Base-by-base conservation (phyloP, 1,140 invertebrate species). In the Anastrepha ludens region DNA sequence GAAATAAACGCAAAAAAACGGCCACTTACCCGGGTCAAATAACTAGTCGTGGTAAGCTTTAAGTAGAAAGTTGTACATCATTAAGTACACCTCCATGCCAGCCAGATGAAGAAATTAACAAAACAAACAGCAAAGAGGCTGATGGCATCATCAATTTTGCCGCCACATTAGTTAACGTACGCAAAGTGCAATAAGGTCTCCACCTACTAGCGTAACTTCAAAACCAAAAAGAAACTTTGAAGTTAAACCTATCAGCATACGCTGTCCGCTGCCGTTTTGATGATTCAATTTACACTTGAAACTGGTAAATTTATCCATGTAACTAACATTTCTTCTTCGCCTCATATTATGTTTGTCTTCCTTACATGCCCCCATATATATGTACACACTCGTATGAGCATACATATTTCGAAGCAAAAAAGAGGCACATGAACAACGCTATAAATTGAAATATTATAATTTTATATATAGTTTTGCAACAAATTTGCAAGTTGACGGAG, bases 361-460 rank as follows among this genome's bases (percentile, higher is more conserved):
- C 13, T 70, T 70, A 5, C 20, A 11, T 9, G 39, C 60, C 1
- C 17, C 5, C 17, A 13, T 64, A 64, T 0, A 17, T 64, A 64
- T 64, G 60, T 13, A 58, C 55, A 58, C 13, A 13, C 7, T 8
- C 55, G 7, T 58, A 58, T 8, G 13, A 1, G 55, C 55, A 58
- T 58, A 58, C 7, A 13, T 58, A 58, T 8, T 8, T 58, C 7
- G 7, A 58, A 58, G 55, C 55, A 58, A 58, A 58, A 41, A 58
- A 17, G 58, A n/a, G 60, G 58, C 13, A 58, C 3, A 62, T 17
- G 11, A 5, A 64, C 17, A 5, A 8, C 60, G 11, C 4, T 1
- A 17, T 1, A 47, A 74, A 74, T 74, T 74, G 44, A 74, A 74
- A 74, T n/a, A 74, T 74, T 74, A 74, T 74, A 74, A 74, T 74